Evolutionary conservation across 2,888 invertebrate genomes (phyloP).

Genomic region (Torymus tubicola): DNA sequence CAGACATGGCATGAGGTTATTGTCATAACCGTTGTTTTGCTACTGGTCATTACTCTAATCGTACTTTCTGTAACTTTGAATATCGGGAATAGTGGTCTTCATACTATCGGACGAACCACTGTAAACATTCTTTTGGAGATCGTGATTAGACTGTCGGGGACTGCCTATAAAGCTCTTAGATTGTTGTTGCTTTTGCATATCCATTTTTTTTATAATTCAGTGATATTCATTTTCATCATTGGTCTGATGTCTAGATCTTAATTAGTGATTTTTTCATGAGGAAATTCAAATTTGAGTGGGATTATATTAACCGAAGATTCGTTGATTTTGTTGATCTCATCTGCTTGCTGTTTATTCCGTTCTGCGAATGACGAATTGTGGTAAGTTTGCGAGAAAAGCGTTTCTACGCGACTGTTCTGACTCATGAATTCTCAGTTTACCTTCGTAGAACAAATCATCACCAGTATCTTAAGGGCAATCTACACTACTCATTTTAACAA

Average conservation of each 20-base stretch:
- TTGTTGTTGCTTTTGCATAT: constrained; percentile 61
- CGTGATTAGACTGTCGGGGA: constrained; percentile 63
- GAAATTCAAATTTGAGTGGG: constrained; percentile 62
- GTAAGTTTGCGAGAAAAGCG: constrained; percentile 67
- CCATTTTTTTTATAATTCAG: constrained; percentile 68
- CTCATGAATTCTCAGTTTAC: constrained; percentile 68
- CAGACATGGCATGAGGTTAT: constrained; percentile 70
- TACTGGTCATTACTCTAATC: constrained; percentile 62
- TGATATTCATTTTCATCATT: constrained; percentile 62
- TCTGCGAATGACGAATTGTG: constrained; percentile 64
- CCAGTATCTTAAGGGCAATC: constrained; percentile 64
- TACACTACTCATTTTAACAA: constrained; percentile 66
- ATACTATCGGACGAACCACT: constrained; percentile 65
- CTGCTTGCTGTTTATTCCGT: constrained; percentile 30
- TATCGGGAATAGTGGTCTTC: constrained; percentile 66
- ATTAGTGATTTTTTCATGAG: constrained; percentile 64
- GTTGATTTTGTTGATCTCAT: constrained; percentile 37
- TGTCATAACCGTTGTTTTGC: constrained; percentile 66
- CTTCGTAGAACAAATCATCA: constrained; percentile 62
- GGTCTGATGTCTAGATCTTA: constrained; percentile 68
- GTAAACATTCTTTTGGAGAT: constrained; percentile 55
- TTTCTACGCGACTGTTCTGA: constrained; percentile 66
- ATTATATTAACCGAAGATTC: constrained; percentile 43
- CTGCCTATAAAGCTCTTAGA: constrained; percentile 55
- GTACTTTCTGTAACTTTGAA: constrained; percentile 67